Evolutionary conservation across 1,140 invertebrate genomes (phyloP), one percentile per base, ranked within the genome.

Genomic region (Dreissena rostriformis): DNA sequence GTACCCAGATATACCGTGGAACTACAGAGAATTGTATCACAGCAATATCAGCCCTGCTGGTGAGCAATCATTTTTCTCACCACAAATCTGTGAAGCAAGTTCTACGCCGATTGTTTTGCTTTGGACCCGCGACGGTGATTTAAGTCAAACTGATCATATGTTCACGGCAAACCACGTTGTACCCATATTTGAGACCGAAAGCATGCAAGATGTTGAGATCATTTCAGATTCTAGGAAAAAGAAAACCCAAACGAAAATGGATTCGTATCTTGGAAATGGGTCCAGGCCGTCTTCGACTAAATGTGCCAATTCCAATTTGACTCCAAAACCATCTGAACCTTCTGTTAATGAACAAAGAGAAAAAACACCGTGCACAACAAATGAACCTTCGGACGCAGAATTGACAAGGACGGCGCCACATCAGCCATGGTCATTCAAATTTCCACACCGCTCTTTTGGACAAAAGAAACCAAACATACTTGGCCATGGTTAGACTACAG

Each of bases 81-180:
- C 65, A 28, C 24, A 67, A 67, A 24, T 28, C 15, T 67, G 29
- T 24, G 29, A 17, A 12, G 29, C 29, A 67, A 28, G 24, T n/a
- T 15, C 15, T 17, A 29, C 24, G 22, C 24, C 65, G 15, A 67
- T 67, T 15, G 29, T 26, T 19, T 28, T 67, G 29, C 29, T 67
- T 67, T 67, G 65, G 65, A 67, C 65, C 22, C 7, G 65, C 14
- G 65, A 67, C 24, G 7, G 65, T n/a, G 15, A 19, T 67, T n/a
- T 67, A 24, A 67, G 24, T 26, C 65, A 22, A 67, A 67, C 65
- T 28, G 65, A 22, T 26, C 65, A 67, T 24, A 67, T 67, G 65
- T 67, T 67, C 65, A 24, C 29, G 15, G 24, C 65, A n/a, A 67
- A 67, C 29, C 65, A 67, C 65, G 29, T 67, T 28, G 65, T 67